phyloP scores from a whole-genome alignment of 2,888 invertebrate species.

The Heliothis peltigera region DNA sequence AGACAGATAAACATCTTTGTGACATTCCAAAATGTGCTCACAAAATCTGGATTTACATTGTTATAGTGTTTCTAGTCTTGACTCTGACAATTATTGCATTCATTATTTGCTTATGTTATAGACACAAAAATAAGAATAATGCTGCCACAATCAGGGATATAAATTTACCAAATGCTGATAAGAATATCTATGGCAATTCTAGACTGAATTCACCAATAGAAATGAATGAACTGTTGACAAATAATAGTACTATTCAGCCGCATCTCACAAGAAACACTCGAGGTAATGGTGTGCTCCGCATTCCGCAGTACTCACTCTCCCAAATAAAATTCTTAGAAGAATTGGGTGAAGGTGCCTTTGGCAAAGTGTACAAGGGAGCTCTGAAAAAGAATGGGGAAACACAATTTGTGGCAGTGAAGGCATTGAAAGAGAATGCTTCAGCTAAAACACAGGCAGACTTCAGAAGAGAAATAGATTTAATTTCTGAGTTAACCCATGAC shows the following conservation, averaged over 20 bases:
- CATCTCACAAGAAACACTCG: constrained; percentile 85
- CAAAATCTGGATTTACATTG: constrained; percentile 95
- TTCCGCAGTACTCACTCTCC: constrained; percentile 96
- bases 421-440: constrained; percentile 97
- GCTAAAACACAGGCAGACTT: constrained; percentile 98
- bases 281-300: constrained; percentile 90
- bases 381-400: constrained; percentile 92
- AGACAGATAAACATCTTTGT: constrained; percentile 94
- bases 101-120: constrained; percentile 91
- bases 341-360: constrained; percentile 98
- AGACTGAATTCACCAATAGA: constrained; percentile 94
- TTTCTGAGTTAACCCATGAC: constrained; percentile 98
- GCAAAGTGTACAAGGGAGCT: constrained; percentile 99
- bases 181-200: constrained; percentile 95
- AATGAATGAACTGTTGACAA: constrained; percentile 94
- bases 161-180: constrained; percentile 92
- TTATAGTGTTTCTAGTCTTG: constrained; percentile 91
- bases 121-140: constrained; percentile 88
- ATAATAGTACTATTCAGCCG: constrained; percentile 84
- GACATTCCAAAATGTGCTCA: constrained; percentile 96
- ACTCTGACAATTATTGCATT: constrained; percentile 83
- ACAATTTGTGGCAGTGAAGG: constrained; percentile 97
- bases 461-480: constrained; percentile 97
- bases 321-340: constrained; percentile 97
- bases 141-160: constrained; percentile 92